Evolutionary conservation across 1,140 invertebrate genomes (phyloP), one percentile per base, ranked within the genome.

Genomic region (Dendroctonus valens): DNA sequence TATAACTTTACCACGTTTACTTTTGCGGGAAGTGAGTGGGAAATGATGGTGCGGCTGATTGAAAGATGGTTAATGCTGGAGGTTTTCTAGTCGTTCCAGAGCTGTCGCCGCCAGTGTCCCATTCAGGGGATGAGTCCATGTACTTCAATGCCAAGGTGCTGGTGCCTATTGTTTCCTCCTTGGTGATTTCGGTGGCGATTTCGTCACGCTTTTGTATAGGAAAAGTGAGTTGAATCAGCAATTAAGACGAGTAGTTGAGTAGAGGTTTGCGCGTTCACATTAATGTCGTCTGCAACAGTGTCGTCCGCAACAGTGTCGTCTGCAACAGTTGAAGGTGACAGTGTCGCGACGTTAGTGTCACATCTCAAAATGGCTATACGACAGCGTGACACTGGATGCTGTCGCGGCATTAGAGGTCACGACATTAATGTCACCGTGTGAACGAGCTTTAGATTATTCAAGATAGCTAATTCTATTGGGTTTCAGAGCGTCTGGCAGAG

Each of bases 1-100:
- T 95, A 96, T 75, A 91, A 93, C 79, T 91, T 93, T 77, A 89
- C 90, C 40, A 93, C 91, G 5, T 83, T 91, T 48, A 90, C 88
- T 2, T 79, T 87, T 15, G 85, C 86, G 72, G 90, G 88, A 77
- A 86, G 90, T 90, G 76, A 81, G 82, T 69, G 26, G 26, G 26
- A n/a, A n/a, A n/a, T 26, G 26, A 26, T 26, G 26, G 26, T 3
- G 26, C 26, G 3, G 26, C 26, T 26, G 26, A 26, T 26, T 2
- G 26, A 26, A 3, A 26, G 26, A 3, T 26, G 26, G 26, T 26
- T 26, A 26, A 26, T 26, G 26, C 3, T 26, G 26, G 26, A 3
- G 26, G 6, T 12, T 52, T 81, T 65, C 74, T 78, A 68, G 81
- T 80, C 50, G 79, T 81, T 68, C 85, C 83, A 52, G 86, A 88